These are phyloP conservation scores for Bicyclus anynana DNA, from an alignment of 1,140 invertebrate genomes.

Conservation along the genomic window DNA sequence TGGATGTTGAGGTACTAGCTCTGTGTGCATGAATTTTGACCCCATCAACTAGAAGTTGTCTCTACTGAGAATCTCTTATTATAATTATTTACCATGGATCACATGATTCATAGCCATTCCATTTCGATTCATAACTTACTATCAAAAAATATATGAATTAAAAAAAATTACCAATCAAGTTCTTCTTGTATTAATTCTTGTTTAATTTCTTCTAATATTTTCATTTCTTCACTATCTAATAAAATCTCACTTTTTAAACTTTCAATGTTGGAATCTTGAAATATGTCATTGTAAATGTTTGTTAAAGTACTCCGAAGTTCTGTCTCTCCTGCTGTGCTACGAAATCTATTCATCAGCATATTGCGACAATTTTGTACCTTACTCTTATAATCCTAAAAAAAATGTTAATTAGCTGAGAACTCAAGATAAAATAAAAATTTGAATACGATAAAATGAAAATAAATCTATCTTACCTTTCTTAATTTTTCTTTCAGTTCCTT, in stretches of 20 bases:
- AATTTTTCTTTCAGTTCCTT: slow-evolving; percentile 64
- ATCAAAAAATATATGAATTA: no score
- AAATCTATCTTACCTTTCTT: slow-evolving; percentile 60
- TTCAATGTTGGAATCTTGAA: slow-evolving; percentile 32
- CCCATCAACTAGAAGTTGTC: no score
- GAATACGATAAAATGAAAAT: no score
- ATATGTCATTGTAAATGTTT: slow-evolving; percentile 54
- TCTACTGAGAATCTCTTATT: no score
- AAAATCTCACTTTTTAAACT: slow-evolving; percentile 12
- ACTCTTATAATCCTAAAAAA: slow-evolving; percentile 57
- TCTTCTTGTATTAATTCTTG: slow-evolving; percentile 63
- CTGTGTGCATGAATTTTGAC: no score
- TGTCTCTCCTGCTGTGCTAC: slow-evolving; percentile 31
- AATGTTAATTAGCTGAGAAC: slow-evolving; percentile 13
- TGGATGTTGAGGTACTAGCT: no score
- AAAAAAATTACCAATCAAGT: slow-evolving; percentile 62
- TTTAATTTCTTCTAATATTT: slow-evolving; percentile 51
- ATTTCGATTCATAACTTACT: no score
- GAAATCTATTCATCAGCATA: slow-evolving; percentile 50
- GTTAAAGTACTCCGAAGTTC: slow-evolving; percentile 47
- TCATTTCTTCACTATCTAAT: slow-evolving; percentile 45
- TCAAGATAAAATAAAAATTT: slow-evolving; percentile 1
- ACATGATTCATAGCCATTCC: no score
- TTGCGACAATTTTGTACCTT: slow-evolving; percentile 56
- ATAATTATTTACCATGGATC: no score